Percentiles rank a stretch among this genome's conserved stretches.
Evolutionary conservation across 2,113 vertebrate species (phyloP).

Genomic region (Clinocottus analis): DNA sequence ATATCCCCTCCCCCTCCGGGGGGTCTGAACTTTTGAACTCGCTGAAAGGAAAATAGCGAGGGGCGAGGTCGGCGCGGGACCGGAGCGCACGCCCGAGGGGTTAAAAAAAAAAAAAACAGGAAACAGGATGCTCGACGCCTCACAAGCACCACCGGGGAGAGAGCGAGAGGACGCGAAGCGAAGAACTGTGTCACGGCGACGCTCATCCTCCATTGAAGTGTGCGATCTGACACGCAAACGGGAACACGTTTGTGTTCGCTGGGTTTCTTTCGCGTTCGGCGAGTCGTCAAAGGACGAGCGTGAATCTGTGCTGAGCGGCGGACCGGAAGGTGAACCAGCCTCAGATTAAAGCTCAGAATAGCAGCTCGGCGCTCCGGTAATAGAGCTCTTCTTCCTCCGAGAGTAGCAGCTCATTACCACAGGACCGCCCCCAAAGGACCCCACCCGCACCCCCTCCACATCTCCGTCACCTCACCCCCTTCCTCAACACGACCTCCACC

Average conservation of each 20-base stretch:
- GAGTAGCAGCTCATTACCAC: slow-evolving; percentile 79
- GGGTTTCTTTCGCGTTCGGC: slow-evolving; percentile 5
- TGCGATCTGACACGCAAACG: not conserved
- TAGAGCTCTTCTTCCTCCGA: slow-evolving; percentile 73
- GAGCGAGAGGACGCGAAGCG: not conserved
- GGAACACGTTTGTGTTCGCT: too few relatives aligned
- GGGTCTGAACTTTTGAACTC: slow-evolving; percentile 25
- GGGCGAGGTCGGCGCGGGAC: not conserved
- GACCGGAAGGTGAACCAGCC: slow-evolving; percentile 65
- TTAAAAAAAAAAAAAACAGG: too few relatives aligned
- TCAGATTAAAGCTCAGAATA: slow-evolving; percentile 77
- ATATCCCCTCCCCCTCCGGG: slow-evolving; percentile 11
- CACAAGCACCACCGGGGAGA: too few relatives aligned
- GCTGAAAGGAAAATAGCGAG: too few relatives aligned
- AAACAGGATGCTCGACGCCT: too few relatives aligned
- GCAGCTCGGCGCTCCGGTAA: slow-evolving; percentile 68
- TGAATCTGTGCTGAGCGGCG: slow-evolving; percentile 59
- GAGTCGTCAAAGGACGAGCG: slow-evolving; percentile 32
- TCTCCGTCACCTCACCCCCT: slow-evolving; percentile 38
- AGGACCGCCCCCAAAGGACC: slow-evolving; percentile 63
- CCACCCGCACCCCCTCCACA: not conserved
- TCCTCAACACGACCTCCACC: slow-evolving; percentile 51
- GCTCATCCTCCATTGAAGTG: not conserved
- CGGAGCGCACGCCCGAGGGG: too few relatives aligned
- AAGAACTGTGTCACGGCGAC: slow-evolving; percentile 1